Conservation (phyloP, 2,888 invertebrate species). For the Liodrosophila aerea region DNA sequence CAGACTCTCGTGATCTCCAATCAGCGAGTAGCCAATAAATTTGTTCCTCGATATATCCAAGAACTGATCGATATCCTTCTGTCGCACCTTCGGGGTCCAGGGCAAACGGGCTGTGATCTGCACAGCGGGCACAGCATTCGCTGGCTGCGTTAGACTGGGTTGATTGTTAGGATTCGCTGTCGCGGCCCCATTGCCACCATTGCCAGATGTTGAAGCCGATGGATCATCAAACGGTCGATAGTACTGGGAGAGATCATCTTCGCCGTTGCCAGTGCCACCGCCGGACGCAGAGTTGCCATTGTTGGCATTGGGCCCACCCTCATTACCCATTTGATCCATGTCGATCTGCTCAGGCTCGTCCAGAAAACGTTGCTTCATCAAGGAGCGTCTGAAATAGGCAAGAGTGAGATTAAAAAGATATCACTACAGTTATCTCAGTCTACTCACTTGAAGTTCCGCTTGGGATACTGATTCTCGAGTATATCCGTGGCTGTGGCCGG, state of each 20-base stretch:
- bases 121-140: conserved; percentile 69
- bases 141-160: conserved; percentile 61
- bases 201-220: conserved; percentile 73
- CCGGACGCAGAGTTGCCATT: conserved; percentile 52
- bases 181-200: conserved; percentile 49
- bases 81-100: conserved; percentile 97
- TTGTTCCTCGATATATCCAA: conserved; percentile 95
- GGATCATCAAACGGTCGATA: conserved; percentile 82
- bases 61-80: conserved; percentile 96
- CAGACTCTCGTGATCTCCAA: conserved; percentile 92
- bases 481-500: conserved; percentile 96
- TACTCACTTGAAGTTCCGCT: conserved; percentile 87
- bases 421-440: neutral
- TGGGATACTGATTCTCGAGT: conserved; percentile 92
- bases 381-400: conserved; percentile 81
- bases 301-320: conserved; percentile 64
- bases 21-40: conserved; percentile 97
- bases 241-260: conserved; percentile 83
- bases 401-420: neutral
- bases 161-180: conserved; percentile 79
- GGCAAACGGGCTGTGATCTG: conserved; percentile 86
- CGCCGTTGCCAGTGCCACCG: conserved; percentile 72
- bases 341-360: conserved; percentile 91
- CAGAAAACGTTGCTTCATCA: conserved; percentile 95
- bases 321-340: conserved; percentile 86